Conservation (phyloP, 2,113 vertebrate species). For the Thermophis baileyi region DNA sequence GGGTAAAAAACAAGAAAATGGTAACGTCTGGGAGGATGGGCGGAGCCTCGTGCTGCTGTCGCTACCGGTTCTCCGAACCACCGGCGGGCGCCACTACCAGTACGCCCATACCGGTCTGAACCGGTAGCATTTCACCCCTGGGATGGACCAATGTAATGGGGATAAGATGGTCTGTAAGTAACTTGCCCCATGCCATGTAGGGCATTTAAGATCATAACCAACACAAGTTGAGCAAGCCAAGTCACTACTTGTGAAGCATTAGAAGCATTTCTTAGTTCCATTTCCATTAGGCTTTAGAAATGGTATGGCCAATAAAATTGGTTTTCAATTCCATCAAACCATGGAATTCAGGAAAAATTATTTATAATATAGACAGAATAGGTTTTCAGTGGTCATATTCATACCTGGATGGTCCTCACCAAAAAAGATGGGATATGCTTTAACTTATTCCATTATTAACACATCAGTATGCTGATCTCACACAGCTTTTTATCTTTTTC, state of each 20-base stretch:
- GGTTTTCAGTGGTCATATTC: background rate
- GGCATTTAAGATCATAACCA: background rate
- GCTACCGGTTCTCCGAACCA: no score
- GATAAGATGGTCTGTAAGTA: background rate
- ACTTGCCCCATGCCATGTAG: background rate
- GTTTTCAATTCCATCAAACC: background rate
- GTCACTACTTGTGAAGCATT: background rate
- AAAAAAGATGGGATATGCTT: background rate
- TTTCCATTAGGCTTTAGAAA: background rate
- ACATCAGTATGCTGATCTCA: background rate
- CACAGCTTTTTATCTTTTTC: background rate
- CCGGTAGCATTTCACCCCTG: no score
- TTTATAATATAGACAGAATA: background rate
- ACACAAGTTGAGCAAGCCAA: background rate
- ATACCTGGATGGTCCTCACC: background rate
- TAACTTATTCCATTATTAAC: background rate
- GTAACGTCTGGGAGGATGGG: no score
- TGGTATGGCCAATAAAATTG: background rate
- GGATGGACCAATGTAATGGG: background rate
- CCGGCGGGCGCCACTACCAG: no score
- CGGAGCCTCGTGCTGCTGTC: no score
- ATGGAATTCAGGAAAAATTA: background rate
- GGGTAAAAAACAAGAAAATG: no score
- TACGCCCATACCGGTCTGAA: no score
- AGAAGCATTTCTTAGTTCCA: background rate